phyloP scores from a whole-genome alignment of 2,113 vertebrate species.

The Megaptera novaeangliae region DNA sequence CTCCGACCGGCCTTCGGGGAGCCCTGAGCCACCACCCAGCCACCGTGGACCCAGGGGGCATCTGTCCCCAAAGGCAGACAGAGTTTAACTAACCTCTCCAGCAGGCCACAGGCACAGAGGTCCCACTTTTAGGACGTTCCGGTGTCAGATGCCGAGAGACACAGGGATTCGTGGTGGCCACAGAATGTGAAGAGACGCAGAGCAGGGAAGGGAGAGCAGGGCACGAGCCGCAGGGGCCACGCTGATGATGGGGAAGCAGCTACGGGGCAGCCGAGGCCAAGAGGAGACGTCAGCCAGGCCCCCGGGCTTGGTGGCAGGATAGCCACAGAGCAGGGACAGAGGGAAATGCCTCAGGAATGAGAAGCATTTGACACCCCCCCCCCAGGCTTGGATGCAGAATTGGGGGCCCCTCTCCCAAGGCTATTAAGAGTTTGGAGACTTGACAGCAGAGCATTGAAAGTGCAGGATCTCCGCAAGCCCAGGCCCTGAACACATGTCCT shows the following conservation, averaged over 20 bases:
- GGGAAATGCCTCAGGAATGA: not conserved
- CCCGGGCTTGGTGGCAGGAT: fast-evolving
- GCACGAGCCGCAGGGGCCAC: not conserved
- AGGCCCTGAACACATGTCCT: fast-evolving
- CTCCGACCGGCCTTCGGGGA: fast-evolving
- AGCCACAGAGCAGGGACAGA: fast-evolving
- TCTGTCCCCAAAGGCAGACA: not conserved
- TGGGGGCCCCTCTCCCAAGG: not conserved
- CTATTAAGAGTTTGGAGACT: fast-evolving
- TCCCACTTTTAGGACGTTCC: no score
- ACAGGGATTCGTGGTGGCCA: fast-evolving
- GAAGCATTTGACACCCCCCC: fast-evolving
- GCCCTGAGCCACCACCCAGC: fast-evolving
- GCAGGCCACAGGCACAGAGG: fast-evolving
- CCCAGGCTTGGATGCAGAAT: fast-evolving
- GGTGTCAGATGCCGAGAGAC: fast-evolving
- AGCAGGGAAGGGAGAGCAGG: fast-evolving
- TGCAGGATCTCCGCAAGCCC: no score
- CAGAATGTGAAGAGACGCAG: fast-evolving
- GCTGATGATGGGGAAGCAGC: not conserved
- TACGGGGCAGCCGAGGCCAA: not conserved
- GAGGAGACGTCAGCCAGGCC: not conserved
- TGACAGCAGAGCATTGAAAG: fast-evolving
- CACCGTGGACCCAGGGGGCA: fast-evolving
- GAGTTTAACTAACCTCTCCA: fast-evolving